A percentile compares a stretch with the other conserved stretches of the same genome.
Evolutionary conservation across 2,888 invertebrate species (phyloP).

Genomic region (Barypeithes pellucidus): DNA sequence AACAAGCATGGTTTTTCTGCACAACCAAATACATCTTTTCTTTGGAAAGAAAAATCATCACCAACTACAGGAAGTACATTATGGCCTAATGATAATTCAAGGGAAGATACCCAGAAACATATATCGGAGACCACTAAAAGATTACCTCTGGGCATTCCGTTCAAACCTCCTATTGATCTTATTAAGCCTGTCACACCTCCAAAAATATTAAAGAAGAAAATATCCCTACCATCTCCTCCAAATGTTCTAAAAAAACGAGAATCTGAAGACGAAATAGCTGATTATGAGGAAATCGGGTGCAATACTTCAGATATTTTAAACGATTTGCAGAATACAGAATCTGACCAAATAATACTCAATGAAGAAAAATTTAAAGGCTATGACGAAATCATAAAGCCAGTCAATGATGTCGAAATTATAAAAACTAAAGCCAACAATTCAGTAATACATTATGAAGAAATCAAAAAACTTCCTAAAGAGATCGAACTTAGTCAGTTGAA

Average conservation of each 20-base stretch:
- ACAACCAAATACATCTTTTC: conserved; percentile 79
- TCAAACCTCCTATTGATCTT: conserved; percentile 38
- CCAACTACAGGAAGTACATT: conserved; percentile 21
- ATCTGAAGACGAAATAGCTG: conserved; percentile 16
- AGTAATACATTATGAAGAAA: conserved; percentile 33
- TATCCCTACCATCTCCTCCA: conserved; percentile 49
- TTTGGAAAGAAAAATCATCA: conserved; percentile 72
- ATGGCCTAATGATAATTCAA: conserved; percentile 16
- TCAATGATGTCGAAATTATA: conserved; percentile 39
- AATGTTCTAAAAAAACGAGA: not conserved
- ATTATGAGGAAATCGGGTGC: conserved; percentile 48
- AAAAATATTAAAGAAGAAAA: conserved; percentile 56
- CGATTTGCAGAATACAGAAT: not conserved
- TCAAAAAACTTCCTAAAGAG: conserved; percentile 7
- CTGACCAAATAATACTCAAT: conserved; percentile 17
- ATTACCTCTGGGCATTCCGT: conserved; percentile 53
- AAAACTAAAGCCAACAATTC: not conserved
- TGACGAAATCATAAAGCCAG: conserved; percentile 49
- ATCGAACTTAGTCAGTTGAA: conserved; percentile 19
- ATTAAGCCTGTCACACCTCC: conserved; percentile 41
- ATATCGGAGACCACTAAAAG: conserved; percentile 54
- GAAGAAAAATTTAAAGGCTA: conserved; percentile 47
- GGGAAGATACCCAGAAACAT: not conserved
- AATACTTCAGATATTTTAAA: not conserved
- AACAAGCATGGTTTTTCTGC: conserved; percentile 61